Evolutionary conservation across 2,888 invertebrate genomes (phyloP), one percentile per base, ranked within the genome.

Genomic region (Thera britannica): DNA sequence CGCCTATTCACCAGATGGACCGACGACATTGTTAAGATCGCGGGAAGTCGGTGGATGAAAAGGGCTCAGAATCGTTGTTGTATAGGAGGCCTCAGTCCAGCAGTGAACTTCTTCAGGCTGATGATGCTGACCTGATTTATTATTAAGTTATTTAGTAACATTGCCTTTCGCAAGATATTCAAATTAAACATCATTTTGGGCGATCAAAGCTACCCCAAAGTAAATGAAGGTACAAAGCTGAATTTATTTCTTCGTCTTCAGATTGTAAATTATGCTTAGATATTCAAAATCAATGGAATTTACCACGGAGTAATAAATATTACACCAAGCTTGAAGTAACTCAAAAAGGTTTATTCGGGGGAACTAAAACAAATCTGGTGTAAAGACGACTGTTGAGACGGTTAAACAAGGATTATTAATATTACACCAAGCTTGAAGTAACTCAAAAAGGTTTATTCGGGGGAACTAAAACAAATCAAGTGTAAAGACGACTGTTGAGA

Each of bases 281-380:
- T 51, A 52, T 66, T 62, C 66, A 66, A 58, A 66, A 66, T 62
- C 66, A 66, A 66, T 66, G 41, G 56, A 44, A 35, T n/a, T 52
- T 34, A 60, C 23, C 38, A 6, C 7, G 51, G 51, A 62, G 52
- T 52, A 48, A 62, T 55, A 55, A 46, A 8, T 48, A n/a, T 48
- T 44, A 46, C 9, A 9, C 9, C 44, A 9, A 8, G 44, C 9
- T 44, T 46, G 9, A 9, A 46, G 9, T 7, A 38, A 38, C 8
- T 46, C 8, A 46, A 9, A 23, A 23, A 23, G 23, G 41, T 41
- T 41, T 3, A 41, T 23, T 23, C 23, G 23, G 23, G 23, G 23
- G 23, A 23, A 23, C 23, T 23, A 23, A 23, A 23, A 23, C 23
- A 23, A 23, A 23, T 23, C 23, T 23, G 23, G 23, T 23, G 23